Conservation (phyloP, 2,888 invertebrate species). For the Netelia fuscicornis region DNA sequence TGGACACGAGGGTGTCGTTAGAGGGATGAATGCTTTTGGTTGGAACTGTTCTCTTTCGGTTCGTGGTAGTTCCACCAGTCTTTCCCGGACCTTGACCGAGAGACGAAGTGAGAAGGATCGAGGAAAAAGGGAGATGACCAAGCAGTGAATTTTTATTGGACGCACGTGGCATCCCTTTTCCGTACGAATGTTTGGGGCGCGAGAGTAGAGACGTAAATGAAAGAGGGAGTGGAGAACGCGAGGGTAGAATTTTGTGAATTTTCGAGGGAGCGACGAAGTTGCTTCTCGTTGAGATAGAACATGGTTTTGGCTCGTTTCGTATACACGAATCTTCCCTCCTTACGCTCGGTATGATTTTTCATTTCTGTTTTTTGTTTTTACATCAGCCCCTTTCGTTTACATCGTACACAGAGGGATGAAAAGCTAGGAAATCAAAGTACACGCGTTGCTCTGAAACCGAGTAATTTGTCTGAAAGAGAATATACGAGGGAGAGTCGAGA, state of each 20-base stretch:
- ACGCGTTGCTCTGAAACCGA: neutral
- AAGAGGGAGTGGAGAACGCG: conserved; percentile 4
- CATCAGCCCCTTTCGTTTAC: conserved; percentile 16
- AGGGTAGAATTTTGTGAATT: conserved; percentile 17
- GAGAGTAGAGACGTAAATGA: neutral
- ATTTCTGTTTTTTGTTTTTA: neutral
- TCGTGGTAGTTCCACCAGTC: neutral
- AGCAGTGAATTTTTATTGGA: conserved; percentile 47
- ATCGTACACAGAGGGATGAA: neutral
- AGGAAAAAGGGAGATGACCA: neutral
- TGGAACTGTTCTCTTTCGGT: conserved; percentile 1
- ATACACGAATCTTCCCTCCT: neutral
- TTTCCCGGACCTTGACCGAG: neutral
- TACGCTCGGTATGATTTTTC: neutral
- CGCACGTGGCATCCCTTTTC: conserved; percentile 33
- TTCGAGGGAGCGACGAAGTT: conserved; percentile 23
- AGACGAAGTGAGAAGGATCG: neutral
- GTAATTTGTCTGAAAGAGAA: conserved; percentile 36
- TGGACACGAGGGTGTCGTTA: conserved; percentile 35
- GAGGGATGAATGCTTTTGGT: neutral
- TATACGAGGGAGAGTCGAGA: conserved; percentile 14
- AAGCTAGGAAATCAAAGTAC: conserved; percentile 7
- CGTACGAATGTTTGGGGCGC: conserved; percentile 4
- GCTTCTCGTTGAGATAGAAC: conserved; percentile 26
- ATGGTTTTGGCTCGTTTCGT: conserved; percentile 33